phyloP scores from a whole-genome alignment of 2,113 vertebrate genomes.

The Condylura cristata region DNA sequence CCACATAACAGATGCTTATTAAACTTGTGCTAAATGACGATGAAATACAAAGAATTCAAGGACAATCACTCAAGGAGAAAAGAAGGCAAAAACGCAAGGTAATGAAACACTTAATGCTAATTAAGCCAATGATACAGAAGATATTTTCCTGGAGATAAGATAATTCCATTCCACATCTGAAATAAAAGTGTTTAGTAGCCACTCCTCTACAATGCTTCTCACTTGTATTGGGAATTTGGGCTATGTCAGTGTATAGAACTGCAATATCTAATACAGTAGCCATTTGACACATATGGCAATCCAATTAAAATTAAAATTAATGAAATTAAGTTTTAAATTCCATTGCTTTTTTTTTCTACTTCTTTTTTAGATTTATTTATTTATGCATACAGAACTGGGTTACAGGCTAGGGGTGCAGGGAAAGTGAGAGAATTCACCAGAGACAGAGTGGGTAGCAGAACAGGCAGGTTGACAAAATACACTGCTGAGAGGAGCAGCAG shows the following conservation, averaged over 20 bases:
- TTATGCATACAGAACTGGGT: no score
- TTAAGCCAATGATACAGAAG: background rate
- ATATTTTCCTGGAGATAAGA: background rate
- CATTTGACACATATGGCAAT: background rate
- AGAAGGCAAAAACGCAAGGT: background rate
- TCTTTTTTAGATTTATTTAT: no score
- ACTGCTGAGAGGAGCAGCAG: no score
- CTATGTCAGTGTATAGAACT: background rate
- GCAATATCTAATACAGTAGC: background rate
- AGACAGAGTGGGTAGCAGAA: no score
- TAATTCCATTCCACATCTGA: background rate
- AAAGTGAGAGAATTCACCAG: no score
- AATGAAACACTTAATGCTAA: background rate
- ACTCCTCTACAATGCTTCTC: background rate
- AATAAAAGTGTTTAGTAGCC: background rate
- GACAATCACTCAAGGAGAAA: background rate
- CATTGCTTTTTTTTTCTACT: no score
- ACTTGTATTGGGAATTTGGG: background rate
- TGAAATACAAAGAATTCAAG: background rate
- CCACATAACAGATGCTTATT: background rate
- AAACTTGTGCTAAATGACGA: background rate
- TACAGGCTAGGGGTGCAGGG: no score
- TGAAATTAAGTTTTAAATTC: conserved; percentile 2
- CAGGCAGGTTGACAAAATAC: no score
- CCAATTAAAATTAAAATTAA: background rate